A percentile compares a stretch with the other conserved stretches of the same genome.
Evolutionary conservation across 1,140 invertebrate species (phyloP).

Genomic region (Eufriesea mexicana): DNA sequence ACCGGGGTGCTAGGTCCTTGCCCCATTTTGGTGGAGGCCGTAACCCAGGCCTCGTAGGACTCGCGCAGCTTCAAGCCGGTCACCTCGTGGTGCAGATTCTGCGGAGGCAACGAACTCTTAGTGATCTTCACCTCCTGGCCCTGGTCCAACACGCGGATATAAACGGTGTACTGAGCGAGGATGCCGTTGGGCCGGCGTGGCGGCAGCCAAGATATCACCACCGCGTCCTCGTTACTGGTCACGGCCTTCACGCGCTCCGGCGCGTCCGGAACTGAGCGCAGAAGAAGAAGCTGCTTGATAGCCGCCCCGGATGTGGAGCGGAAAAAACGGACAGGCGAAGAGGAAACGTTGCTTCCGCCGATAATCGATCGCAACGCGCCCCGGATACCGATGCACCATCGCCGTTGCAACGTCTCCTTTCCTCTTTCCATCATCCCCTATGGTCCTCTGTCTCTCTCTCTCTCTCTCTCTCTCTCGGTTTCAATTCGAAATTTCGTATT

Average conservation of each 20-base stretch:
- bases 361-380: no score
- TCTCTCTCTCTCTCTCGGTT: no score
- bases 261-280: slow-evolving; percentile 84
- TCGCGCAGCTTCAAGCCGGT: slow-evolving; percentile 83
- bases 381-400: no score
- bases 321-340: background rate
- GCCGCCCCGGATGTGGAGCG: background rate
- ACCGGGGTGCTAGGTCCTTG: slow-evolving; percentile 84
- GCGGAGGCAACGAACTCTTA: slow-evolving; percentile 78
- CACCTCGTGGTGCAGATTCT: slow-evolving; percentile 83
- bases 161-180: slow-evolving; percentile 89
- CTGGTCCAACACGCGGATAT: slow-evolving; percentile 84
- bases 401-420: background rate
- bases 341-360: background rate
- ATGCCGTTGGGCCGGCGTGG: slow-evolving; percentile 88
- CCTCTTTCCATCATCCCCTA: no score
- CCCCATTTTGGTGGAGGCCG: slow-evolving; percentile 84
- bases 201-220: slow-evolving; percentile 91
- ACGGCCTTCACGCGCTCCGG: slow-evolving; percentile 90
- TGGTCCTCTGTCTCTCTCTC: no score
- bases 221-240: slow-evolving; percentile 85
- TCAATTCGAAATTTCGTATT: no score
- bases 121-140: slow-evolving; percentile 82
- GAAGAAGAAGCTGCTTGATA: background rate
- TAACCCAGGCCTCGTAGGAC: slow-evolving; percentile 87